Base-by-base conservation (phyloP, 53 echinoderm and acorn worm genomes). In the Crossaster papposus region DNA sequence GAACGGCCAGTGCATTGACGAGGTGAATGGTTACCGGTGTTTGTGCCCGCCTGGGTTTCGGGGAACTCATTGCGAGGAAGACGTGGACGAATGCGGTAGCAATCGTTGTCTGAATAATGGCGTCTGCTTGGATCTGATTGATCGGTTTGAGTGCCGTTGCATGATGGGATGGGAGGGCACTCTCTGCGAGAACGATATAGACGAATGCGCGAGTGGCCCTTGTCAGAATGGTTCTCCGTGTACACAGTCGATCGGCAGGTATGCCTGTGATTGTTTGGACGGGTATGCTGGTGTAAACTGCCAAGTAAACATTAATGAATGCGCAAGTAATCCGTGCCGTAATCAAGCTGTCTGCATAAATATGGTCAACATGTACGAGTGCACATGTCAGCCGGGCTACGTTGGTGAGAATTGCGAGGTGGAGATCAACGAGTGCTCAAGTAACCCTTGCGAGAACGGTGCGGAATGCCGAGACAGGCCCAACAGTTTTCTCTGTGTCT, bases 381-480 rank as follows among this genome's bases (percentile, higher is more conserved):
- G 87, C 62, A 76, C 55, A 32, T 87, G 87, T 77, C 76, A 55
- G 2, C 30, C 54, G n/a, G 87, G 87, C 5, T 87, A 55, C 36
- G 35, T 58, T 55, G 92, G 92, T 11, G 50, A 20, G 5, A 82
- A 89, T 70, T 92, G 92, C 75, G 92, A 92, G 30, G 36, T 54
- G 28, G 89, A 94, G 11, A 80, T 90, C 14, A 78, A 94, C 17
- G 92, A 94, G 54, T 94, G 94, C 38, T 30, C 64, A 10, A 91
- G 91, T 22, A 36, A 85, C 20, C 94, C 94, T 3, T 93, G 93
- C 78, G 23, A 72, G 36, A 92, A 93, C 51, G 93, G 86, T 8
- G 91, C 83, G 1, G 78, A 85, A 53, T 91, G 91, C n/a, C 65
- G 64, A 13, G 86, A 91, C 38, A 64, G 85, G 24, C 85, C 82